Evolutionary conservation across 2,888 invertebrate genomes (phyloP).

Genomic region (Brenthis daphne): DNA sequence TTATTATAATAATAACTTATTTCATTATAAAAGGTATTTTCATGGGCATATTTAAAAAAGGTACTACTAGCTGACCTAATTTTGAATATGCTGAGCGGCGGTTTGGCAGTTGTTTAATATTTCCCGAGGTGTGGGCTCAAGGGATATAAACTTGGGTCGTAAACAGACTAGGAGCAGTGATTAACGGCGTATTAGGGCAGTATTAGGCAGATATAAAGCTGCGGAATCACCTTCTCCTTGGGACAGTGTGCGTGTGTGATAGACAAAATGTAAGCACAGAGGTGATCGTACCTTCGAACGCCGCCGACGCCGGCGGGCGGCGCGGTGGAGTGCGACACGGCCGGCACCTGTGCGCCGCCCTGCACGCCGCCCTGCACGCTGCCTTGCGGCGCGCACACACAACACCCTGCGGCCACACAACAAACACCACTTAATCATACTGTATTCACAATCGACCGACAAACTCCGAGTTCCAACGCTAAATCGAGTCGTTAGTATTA

Average conservation of each 20-base stretch:
- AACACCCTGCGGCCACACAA: constrained; percentile 66
- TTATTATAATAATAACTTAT: too few species aligned
- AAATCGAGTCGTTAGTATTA: constrained; percentile 1
- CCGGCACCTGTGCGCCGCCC: constrained; percentile 79
- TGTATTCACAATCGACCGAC: constrained; percentile 4
- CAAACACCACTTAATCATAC: constrained; percentile 1
- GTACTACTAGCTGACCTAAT: constrained; percentile 4
- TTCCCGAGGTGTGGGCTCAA: constrained; percentile 9
- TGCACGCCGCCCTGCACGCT: constrained; percentile 80
- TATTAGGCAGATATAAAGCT: constrained; percentile 12
- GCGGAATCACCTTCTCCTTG: constrained; percentile 24
- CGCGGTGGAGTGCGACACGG: constrained; percentile 77
- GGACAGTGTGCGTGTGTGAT: constrained; percentile 13
- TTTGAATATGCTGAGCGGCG: constrained; percentile 2
- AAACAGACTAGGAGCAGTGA: constrained; percentile 14
- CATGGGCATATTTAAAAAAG: neutral
- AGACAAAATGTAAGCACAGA: constrained; percentile 6
- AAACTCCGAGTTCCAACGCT: neutral
- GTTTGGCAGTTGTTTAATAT: constrained; percentile 12
- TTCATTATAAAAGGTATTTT: neutral
- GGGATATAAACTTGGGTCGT: constrained; percentile 18
- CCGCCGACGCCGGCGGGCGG: constrained; percentile 83
- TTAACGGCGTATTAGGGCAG: constrained; percentile 7
- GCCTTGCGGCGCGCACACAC: constrained; percentile 83
- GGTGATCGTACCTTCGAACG: constrained; percentile 73